Evolutionary conservation across 2,797 vertebrate genomes (phyloP), one percentile per base, ranked within the genome.

Genomic region (Aeoliscus strigatus): DNA sequence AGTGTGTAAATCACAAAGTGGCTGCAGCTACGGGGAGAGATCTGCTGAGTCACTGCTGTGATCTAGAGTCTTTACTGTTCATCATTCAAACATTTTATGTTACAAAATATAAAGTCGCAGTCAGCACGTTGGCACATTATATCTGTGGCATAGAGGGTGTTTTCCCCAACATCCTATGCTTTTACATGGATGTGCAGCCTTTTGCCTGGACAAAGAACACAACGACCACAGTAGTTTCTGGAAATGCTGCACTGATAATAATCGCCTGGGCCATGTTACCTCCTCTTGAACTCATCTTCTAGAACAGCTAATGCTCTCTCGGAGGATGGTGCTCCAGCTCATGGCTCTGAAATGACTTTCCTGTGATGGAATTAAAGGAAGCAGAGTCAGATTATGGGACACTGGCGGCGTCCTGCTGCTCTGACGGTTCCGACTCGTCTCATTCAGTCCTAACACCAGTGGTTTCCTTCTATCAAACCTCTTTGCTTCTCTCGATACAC

Each of bases 1-100:
- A 55, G 60, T 33, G 25, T n/a, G 72, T 79, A 75, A 82, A 81
- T 84, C 75, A 67, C 21, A 44, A 41, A 39, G 57, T 32, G 43
- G 42, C 33, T 29, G 48, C 27, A 37, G 18, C 40, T 46, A 26
- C 14, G 11, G 27, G 5, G 18, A 21, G 18, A 21, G 6, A 21
- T 6, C 18, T 3, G 18, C 18, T 6, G 18, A 21, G 18, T 21
- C 18, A 8, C 28, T 27, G 2, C 32, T 24, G 13, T 48, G 26
- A 40, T 23, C 28, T 29, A 21, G 3, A 27, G 14, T 15, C 14
- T 14, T 2, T 1, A 10, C 24, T 35, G 8, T 23, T 10, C 8
- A 14, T 1, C 1, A 13, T 28, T 8, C n/a, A 15, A 32, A 37
- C 15, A 7, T n/a, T 21, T 21, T 21, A 3, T 21, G 3, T 21